A percentile compares a stretch with the other conserved stretches of the same genome.
Evolutionary conservation across 2,888 invertebrate species (phyloP).

Genomic region (Myathropa florea): DNA sequence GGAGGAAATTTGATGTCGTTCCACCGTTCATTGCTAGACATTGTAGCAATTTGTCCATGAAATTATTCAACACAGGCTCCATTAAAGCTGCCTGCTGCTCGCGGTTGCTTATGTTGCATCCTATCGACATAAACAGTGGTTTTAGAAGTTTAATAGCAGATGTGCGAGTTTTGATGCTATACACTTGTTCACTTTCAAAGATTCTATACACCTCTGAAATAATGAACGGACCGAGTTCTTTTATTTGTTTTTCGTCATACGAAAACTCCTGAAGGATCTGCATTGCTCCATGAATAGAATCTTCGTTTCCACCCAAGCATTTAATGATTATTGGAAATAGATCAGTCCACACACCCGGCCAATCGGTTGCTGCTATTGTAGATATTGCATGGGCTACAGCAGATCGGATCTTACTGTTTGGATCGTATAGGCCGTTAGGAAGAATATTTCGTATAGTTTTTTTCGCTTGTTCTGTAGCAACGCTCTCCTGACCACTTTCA

Average conservation of each 20-base stretch:
- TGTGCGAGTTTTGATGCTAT: slow-evolving; percentile 84
- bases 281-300: slow-evolving; percentile 87
- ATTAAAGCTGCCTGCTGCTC: slow-evolving; percentile 83
- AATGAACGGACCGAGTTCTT: slow-evolving; percentile 85
- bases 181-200: slow-evolving; percentile 83
- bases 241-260: slow-evolving; percentile 86
- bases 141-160: slow-evolving; percentile 86
- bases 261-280: slow-evolving; percentile 86
- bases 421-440: slow-evolving; percentile 85
- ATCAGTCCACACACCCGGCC: slow-evolving; percentile 87
- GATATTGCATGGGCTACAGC: slow-evolving; percentile 87
- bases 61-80: slow-evolving; percentile 85
- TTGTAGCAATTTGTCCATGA: slow-evolving; percentile 84
- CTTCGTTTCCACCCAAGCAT: slow-evolving; percentile 83
- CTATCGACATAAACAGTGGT: slow-evolving; percentile 82
- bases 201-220: slow-evolving; percentile 87
- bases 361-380: slow-evolving; percentile 87
- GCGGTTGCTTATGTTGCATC: slow-evolving; percentile 80
- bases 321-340: slow-evolving; percentile 86
- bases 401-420: slow-evolving; percentile 85
- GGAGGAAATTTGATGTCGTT: slow-evolving; percentile 82
- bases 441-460: slow-evolving; percentile 84
- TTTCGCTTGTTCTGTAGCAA: slow-evolving; percentile 82
- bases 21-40: slow-evolving; percentile 83
- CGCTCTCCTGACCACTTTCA: slow-evolving; percentile 79